Percentiles rank a stretch among this genome's conserved stretches.
phyloP scores from a whole-genome alignment of 1,140 invertebrate species.

The Laupala kohalensis region DNA sequence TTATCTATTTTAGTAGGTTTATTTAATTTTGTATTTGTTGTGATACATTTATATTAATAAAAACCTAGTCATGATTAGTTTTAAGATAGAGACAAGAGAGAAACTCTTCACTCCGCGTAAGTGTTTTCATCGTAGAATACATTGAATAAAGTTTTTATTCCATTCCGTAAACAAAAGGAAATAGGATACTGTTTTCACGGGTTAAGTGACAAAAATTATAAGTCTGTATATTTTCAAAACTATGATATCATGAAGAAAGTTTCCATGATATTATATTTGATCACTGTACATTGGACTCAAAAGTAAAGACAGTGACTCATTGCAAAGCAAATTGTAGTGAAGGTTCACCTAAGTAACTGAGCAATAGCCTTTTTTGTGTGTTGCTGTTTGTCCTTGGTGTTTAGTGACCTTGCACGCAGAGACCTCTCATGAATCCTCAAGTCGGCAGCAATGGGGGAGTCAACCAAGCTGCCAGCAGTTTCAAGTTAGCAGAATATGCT shows the following conservation, averaged over 20 bases:
- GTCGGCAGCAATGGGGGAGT: not conserved
- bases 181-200: not conserved
- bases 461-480: not conserved
- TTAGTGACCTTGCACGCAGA: slow-evolving; percentile 13
- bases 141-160: slow-evolving; percentile 1
- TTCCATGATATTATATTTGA: not conserved
- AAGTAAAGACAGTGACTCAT: not conserved
- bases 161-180: not conserved
- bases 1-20: slow-evolving; percentile 2
- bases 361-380: slow-evolving; percentile 16
- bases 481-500: not conserved
- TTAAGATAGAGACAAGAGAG: not conserved
- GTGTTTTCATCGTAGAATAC: not conserved
- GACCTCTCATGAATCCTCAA: slow-evolving; percentile 11
- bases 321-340: not conserved
- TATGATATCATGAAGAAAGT: slow-evolving; percentile 1
- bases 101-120: not conserved
- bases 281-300: not conserved
- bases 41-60: slow-evolving; percentile 3
- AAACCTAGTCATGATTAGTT: slow-evolving; percentile 1
- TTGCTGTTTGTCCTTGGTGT: slow-evolving; percentile 17
- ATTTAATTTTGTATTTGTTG: not conserved
- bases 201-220: not conserved
- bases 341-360: slow-evolving; percentile 2
- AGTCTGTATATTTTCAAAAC: slow-evolving; percentile 1